These are phyloP conservation scores for Octopus bimaculoides DNA, from an alignment of 1,140 invertebrate genomes.

Conservation along the genomic window DNA sequence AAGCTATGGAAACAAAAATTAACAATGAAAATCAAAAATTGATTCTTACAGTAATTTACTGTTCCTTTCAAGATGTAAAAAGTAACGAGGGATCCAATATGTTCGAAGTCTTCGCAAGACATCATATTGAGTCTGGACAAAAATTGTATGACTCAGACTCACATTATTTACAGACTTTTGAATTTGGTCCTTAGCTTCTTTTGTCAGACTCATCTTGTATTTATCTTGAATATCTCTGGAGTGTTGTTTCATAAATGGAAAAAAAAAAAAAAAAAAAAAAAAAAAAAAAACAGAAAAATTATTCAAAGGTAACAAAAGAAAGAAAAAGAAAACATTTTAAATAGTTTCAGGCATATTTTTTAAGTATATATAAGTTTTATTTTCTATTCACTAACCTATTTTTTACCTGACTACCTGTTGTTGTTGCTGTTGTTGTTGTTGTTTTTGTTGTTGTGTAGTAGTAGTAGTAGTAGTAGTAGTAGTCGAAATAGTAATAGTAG, in stretches of 20 bases:
- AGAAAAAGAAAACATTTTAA: too few species aligned
- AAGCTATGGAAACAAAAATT: background rate
- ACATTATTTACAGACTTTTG: conserved; percentile 40
- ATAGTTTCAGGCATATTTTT: too few species aligned
- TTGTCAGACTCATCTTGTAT: conserved; percentile 52
- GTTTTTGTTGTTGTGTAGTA: too few species aligned
- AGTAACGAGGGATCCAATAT: conserved; percentile 56
- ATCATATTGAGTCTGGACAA: conserved; percentile 57
- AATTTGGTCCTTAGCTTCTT: conserved; percentile 50
- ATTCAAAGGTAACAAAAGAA: background rate
- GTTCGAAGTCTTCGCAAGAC: conserved; percentile 52
- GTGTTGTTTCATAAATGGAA: background rate
- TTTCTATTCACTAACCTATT: too few species aligned
- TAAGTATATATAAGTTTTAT: too few species aligned
- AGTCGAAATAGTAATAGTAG: too few species aligned
- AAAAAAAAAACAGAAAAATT: conserved; percentile 8
- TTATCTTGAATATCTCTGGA: conserved; percentile 55
- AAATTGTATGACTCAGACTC: conserved; percentile 53
- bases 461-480: too few species aligned
- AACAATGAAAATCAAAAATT: background rate
- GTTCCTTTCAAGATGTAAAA: conserved; percentile 50
- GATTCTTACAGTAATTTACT: conserved; percentile 5
- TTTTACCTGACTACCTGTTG: too few species aligned
- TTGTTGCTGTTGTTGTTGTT: too few species aligned
- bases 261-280: conserved; percentile 14